These are phyloP conservation scores for Eristalinus sepulchralis DNA, from an alignment of 2,888 invertebrate species.

Conservation along the genomic window DNA sequence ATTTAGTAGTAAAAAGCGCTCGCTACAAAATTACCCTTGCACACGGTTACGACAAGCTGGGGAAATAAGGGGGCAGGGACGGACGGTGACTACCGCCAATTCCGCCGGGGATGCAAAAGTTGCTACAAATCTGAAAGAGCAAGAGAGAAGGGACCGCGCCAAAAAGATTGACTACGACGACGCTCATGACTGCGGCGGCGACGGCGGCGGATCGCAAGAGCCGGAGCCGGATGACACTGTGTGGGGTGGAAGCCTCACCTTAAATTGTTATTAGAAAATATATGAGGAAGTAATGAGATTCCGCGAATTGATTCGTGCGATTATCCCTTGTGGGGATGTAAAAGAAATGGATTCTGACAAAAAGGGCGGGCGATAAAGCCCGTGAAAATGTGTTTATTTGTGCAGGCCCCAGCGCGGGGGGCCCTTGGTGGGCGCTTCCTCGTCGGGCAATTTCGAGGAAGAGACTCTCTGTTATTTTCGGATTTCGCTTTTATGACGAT, in stretches of 20 bases:
- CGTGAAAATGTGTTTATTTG: constrained; percentile 34
- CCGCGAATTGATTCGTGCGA: constrained; percentile 55
- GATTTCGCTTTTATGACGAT: constrained; percentile 5
- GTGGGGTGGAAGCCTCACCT: constrained; percentile 24
- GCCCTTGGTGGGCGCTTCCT: background rate
- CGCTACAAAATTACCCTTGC: constrained; percentile 39
- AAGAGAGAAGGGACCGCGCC: background rate
- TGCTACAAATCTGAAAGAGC: background rate
- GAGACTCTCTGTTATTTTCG: background rate
- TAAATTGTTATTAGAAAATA: constrained; percentile 62
- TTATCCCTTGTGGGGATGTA: constrained; percentile 60
- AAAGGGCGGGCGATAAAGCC: background rate
- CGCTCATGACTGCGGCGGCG: constrained; percentile 42
- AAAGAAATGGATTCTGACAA: constrained; percentile 46
- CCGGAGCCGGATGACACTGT: background rate
- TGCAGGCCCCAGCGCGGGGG: background rate
- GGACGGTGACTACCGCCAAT: background rate
- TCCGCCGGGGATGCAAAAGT: constrained; percentile 19
- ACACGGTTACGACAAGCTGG: constrained; percentile 32
- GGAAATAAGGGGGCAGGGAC: constrained; percentile 32
- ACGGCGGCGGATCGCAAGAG: background rate
- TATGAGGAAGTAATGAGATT: constrained; percentile 59
- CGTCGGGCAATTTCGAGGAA: constrained; percentile 32
- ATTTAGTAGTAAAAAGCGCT: constrained; percentile 31
- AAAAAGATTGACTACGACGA: constrained; percentile 7